Conservation (phyloP, 2,888 invertebrate species). For the Diarsia rubi region DNA sequence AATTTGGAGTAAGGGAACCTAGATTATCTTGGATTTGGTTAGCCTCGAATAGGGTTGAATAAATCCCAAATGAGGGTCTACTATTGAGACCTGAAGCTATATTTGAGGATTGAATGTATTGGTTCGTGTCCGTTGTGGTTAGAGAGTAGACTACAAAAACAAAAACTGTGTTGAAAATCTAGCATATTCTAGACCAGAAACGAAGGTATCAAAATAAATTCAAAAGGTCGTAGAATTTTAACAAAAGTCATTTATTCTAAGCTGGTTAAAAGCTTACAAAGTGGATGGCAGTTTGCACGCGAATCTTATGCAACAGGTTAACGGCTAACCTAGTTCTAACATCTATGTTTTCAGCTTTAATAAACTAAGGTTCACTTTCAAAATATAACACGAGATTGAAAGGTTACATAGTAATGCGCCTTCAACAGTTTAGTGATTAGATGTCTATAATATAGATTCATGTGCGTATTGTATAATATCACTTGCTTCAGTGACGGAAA, state of each 20-base stretch:
- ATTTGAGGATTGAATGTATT: constrained; percentile 22
- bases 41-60: constrained; percentile 18
- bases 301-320: constrained; percentile 45
- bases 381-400: not conserved
- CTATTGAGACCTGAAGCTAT: constrained; percentile 13
- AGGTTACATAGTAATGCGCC: not conserved
- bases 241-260: constrained; percentile 4
- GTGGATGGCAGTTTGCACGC: constrained; percentile 31
- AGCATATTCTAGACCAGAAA: not conserved
- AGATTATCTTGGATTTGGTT: constrained; percentile 35
- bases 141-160: not conserved
- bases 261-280: constrained; percentile 10
- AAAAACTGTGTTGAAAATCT: not conserved
- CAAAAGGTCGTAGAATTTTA: not conserved
- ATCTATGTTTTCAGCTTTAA: not conserved
- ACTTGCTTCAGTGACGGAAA: too few relatives aligned
- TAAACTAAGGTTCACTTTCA: not conserved
- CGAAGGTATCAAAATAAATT: not conserved
- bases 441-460: too few relatives aligned
- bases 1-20: constrained; percentile 15
- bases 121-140: not conserved
- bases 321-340: constrained; percentile 4
- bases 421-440: too few relatives aligned
- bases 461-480: too few relatives aligned
- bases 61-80: constrained; percentile 21